Evolutionary conservation across 2,113 vertebrate species (phyloP), one percentile per base, ranked within the genome.

Genomic region (Corythornis vintsioides): DNA sequence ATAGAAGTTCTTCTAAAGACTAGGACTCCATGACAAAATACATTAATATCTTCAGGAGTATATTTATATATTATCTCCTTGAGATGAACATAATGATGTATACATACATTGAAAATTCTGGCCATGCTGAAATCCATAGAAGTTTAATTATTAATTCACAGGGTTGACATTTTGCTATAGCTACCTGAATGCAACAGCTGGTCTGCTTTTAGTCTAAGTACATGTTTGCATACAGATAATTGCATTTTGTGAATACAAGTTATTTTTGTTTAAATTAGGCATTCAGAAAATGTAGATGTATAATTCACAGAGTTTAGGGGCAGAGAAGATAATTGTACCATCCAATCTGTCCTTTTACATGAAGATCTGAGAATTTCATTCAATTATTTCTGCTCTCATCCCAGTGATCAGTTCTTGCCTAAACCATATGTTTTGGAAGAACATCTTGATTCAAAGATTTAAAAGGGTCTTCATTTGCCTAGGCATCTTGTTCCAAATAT

Each of bases 161-260:
- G 52, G 53, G 74, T 70, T 53, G 75, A 19, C 28, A 56, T 64
- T 93, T 94, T 86, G 21, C 31, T 74, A 19, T 5, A 77, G 64
- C 52, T 93, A 90, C 89, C 89, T 92, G 64, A 86, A 86, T 66
- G 38, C 28, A 87, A 74, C 69, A 88, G 50, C 47, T 93, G 67
- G 25, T 17, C 47, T 78, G 18, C 16, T 90, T 82, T 83, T 60
- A 86, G 12, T 60, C 20, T 72, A 82, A 84, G 42, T 57, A 31
- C 11, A 40, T 67, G 80, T 86, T 92, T 90, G 53, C 53, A 83
- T 64, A 71, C 19, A 93, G 57, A 56, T 86, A 90, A 93, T n/a
- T 83, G 33, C 19, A 69, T 75, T 78, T 81, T 60, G 22, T 67
- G 88, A 92, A 75, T 60, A 67, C 15, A 74, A 60, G 35, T 40